These are phyloP conservation scores for Ptilonorhynchus violaceus DNA, from an alignment of 2,113 vertebrate species.

Conservation along the genomic window DNA sequence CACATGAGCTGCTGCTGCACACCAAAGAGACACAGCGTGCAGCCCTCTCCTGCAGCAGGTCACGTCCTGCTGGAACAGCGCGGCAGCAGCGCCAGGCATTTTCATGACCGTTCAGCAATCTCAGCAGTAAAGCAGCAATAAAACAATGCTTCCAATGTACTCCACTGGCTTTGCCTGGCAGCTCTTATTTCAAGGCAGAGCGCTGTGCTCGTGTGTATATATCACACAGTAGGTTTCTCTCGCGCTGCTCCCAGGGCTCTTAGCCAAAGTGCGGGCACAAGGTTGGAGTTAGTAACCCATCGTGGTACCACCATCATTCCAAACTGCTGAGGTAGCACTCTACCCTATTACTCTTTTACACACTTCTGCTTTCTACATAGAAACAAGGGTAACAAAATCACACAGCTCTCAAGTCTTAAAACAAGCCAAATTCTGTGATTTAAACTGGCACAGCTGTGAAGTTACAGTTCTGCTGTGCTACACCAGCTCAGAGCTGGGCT, in stretches of 20 bases:
- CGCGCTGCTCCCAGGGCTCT: not conserved
- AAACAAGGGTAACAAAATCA: not conserved
- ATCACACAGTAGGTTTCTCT: not conserved
- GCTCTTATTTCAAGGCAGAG: slow-evolving; percentile 28
- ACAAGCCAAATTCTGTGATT: not conserved
- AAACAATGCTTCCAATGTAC: slow-evolving; percentile 33
- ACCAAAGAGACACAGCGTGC: not conserved
- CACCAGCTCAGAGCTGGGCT: not conserved
- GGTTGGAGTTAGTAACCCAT: not conserved
- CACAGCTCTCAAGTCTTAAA: not conserved
- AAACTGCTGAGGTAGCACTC: not conserved
- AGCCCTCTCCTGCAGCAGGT: not conserved
- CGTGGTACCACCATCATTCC: not conserved
- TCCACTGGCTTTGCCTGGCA: not conserved
- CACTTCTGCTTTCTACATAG: not conserved
- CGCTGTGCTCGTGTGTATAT: fast-evolving
- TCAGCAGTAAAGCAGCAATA: not conserved
- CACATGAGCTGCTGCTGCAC: not conserved
- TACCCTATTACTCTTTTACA: not conserved
- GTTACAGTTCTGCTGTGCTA: not conserved
- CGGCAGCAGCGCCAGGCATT: not conserved
- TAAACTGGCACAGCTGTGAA: not conserved
- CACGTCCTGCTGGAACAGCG: not conserved
- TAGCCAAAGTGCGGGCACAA: not conserved
- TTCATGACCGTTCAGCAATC: not conserved